Conservation (phyloP, 2,113 vertebrate species). For the Excalfactoria chinensis region DNA sequence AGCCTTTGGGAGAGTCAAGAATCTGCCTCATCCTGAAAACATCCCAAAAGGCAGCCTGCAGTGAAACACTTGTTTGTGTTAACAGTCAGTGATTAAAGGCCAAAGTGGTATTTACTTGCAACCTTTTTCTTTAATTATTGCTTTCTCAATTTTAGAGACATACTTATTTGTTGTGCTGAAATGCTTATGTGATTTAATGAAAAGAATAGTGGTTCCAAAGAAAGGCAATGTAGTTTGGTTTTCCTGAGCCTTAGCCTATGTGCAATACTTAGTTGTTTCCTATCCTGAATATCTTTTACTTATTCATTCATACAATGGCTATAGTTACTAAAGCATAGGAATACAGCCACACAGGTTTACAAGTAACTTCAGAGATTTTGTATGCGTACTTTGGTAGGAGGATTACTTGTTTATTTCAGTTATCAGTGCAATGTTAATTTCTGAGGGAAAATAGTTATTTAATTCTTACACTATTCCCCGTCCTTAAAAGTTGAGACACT, state of each 20-base stretch:
- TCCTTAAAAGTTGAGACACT: background rate
- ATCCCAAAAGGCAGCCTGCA: background rate
- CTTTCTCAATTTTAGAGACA: background rate
- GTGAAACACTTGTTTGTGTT: background rate
- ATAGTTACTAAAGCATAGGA: background rate
- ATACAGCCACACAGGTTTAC: background rate
- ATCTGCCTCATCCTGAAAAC: background rate
- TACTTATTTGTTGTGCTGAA: background rate
- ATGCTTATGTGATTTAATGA: background rate
- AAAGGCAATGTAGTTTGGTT: background rate
- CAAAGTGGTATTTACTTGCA: background rate
- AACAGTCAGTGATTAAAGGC: background rate
- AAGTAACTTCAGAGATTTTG: background rate
- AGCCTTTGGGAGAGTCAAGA: background rate
- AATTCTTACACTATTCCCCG: background rate
- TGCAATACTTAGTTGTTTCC: background rate
- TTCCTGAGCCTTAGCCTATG: background rate
- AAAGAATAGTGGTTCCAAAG: background rate
- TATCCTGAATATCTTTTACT: background rate
- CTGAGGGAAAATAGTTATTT: background rate
- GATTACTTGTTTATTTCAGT: background rate
- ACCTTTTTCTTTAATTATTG: background rate
- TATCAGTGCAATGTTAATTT: background rate
- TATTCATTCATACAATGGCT: fast-evolving
- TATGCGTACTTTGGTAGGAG: background rate